Evolutionary conservation across 2,113 vertebrate genomes (phyloP), one percentile per base, ranked within the genome.

Genomic region (Cryptomyrus ogoouensis): DNA sequence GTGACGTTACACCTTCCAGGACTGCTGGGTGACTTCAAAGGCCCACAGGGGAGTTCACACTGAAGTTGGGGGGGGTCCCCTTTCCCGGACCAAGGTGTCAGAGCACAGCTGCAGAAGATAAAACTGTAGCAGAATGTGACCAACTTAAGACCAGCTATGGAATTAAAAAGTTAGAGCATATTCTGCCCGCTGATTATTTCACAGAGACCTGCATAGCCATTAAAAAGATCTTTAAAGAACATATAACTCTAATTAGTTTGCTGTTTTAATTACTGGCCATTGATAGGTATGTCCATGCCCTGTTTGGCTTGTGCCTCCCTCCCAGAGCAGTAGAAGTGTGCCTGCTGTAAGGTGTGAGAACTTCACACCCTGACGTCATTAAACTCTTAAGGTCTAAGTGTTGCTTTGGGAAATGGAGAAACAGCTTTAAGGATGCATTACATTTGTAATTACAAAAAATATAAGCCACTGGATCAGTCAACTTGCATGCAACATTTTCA

Each of bases 11-110:
- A 92, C 93, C 93, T 95, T 56, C 46, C 83, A 90, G 92, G 93
- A 93, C 91, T 13, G 49, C 93, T 49, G 95, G 93, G 94, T 94
- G 95, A 94, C 94, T 93, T 90, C 91, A 94, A 95, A 93, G 91
- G 74, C 74, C 80, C 35, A 90, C 94, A 92, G 92, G 77, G 91
- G 42, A 92, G 89, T 89, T 92, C 89, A 53, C 70, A 93, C 95
- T 94, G 90, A 62, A 88, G 92, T n/a, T n/a, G 95, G 96, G 96
- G 96, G 96, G 96, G 94, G 94, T 94, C 95, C 95, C 95, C 15
- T 27, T 56, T 27, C 35, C 39, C n/a, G 80, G 52, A 50, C 9
- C 47, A 52, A 90, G 88, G 90, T 89, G 91, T 70, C 77, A 91
- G 90, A 90, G 83, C 12, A 52, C 90, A 70, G 87, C 49, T 53